Percentiles rank a stretch among this genome's conserved stretches.
Conservation (phyloP, 2,797 vertebrate genomes). For the Cossypha polioptera region DNA sequence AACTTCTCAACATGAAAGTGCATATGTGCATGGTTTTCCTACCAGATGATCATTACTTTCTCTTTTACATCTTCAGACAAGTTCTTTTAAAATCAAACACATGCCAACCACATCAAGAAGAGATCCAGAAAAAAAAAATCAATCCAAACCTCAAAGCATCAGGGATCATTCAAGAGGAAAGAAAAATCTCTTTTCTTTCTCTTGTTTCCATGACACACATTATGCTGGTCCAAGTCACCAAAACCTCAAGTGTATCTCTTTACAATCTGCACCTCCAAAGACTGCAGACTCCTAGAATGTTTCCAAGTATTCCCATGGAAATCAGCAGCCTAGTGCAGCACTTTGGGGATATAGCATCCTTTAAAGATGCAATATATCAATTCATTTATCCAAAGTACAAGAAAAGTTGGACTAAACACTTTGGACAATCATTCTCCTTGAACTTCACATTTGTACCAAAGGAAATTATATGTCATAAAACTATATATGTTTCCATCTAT, state of each 20-base stretch:
- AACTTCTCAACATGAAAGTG: not conserved
- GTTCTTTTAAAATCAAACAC: not conserved
- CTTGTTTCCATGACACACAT: not conserved
- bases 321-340: not conserved
- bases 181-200: not conserved
- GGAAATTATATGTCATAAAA: constrained; percentile 3
- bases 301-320: not conserved
- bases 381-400: not conserved
- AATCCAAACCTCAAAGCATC: constrained; percentile 30
- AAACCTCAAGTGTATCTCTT: not conserved
- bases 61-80: not conserved
- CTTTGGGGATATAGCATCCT: not conserved
- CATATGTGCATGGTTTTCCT: not conserved
- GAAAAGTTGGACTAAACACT: not conserved
- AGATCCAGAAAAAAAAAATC: not conserved
- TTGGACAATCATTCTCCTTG: not conserved
- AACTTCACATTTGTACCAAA: constrained; percentile 2
- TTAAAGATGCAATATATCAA: not conserved
- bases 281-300: not conserved
- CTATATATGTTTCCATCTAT: not conserved
- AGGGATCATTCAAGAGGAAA: not conserved
- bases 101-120: constrained; percentile 5
- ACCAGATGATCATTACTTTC: not conserved
- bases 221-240: not conserved
- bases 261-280: not conserved